Base-by-base conservation (phyloP, 2,113 vertebrate genomes). In the Myotis lucifugus region DNA sequence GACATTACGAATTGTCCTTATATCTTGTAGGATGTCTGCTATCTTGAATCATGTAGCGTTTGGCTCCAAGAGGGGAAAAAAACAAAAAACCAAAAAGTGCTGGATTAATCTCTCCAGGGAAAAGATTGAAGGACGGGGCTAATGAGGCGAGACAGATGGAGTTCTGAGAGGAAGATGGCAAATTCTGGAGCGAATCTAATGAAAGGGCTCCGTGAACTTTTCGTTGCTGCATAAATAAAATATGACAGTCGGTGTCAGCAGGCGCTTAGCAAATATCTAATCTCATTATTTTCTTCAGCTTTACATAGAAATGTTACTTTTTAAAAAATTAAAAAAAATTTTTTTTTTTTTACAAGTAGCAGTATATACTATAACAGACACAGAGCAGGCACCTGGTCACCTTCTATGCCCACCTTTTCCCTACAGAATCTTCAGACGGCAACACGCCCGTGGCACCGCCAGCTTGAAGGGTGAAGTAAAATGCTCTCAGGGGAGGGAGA, bases 111-210 rank as follows among this genome's bases (percentile, higher is more conserved):
- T 93, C 18, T 94, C 66, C 56, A 64, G 89, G 87, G 74, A 46
- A 77, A 91, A 85, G 66, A 74, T 96, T 97, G 90, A 96, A 93
- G 90, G 88, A 70, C 29, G 14, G 54, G 29, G 52, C 40, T 95
- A 87, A 91, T 83, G 85, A 91, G 85, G 97, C 81, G 77, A 95
- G 93, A 59, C 95, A 93, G 88, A 91, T 94, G 66, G 93, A 72
- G 50, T 96, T 96, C 85, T 76, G 67, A 92, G 0, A 11, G 37
- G 86, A 96, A 94, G 37, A 91, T 83, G 85, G 34, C 46, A 34
- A 73, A 81, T 94, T 89, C 48, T 90, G 3, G 79, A 86, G 74
- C 56, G 93, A 94, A 96, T 97, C 27, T 78, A 90, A 85, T 87
- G 90, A 48, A 72, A 93, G 48, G 61, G 23, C 70, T 73, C 29